Base-by-base conservation (phyloP, 1,140 invertebrate genomes). In the Conopomorpha cramerella region DNA sequence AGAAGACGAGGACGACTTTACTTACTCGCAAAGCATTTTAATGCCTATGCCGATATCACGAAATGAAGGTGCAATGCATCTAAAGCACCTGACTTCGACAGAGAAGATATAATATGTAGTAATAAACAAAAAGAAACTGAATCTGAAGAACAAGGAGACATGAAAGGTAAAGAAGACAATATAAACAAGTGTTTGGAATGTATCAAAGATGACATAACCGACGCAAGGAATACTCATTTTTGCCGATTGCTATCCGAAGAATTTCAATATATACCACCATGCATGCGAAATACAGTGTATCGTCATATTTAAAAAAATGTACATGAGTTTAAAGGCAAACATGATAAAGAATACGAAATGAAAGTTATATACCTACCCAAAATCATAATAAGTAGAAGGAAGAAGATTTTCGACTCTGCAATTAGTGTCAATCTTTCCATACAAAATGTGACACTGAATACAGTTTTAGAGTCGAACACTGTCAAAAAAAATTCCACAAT, bases 241-340 rank as follows among this genome's bases (percentile, higher is more conserved):
- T 27, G 26, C 13, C 13, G 10, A 27, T 12, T 27, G 26, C 13
- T 27, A 27, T 11, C 13, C 10, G 2, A 10, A 12, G 26, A 27
- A 27, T 27, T 27, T 10, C 26, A 27, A 8, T 27, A 27, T 27
- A 8, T 27, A 27, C 26, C 10, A 12, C 26, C 26, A 11, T 27
- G 26, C 13, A 27, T 27, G 26, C 10, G 26, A 27, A 27, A 10
- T 12, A 27, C 10, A 3, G 10, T 27, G 10, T 27, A 27, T 27
- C 26, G 26, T 12, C 26, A 27, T 27, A 27, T 27, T 27, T 27
- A 11, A 27, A 27, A 27, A 27, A 27, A 11, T 27, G 26, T 27
- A 27, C 26, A 27, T 11, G 13, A 12, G 10, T 27, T 27, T 12
- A 27, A 27, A 8, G 26, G 26, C 3, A 27, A 11, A 27, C 26